These are phyloP conservation scores for Gymnoscopelus microlampas DNA, from an alignment of 2,797 vertebrate genomes.

Conservation along the genomic window DNA sequence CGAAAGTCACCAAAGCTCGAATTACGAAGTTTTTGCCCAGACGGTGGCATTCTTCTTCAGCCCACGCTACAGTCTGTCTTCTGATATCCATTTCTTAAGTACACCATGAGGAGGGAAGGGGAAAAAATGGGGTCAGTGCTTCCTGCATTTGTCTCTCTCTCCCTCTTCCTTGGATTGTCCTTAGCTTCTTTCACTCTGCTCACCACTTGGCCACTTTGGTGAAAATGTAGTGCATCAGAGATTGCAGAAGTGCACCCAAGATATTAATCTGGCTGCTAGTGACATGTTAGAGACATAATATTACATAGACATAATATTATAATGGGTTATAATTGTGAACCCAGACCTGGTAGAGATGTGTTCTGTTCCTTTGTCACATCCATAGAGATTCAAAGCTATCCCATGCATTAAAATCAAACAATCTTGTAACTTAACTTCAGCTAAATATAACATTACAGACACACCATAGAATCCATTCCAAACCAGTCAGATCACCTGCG, in stretches of 20 bases:
- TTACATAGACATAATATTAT: background rate
- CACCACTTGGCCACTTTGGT: slow-evolving; percentile 41
- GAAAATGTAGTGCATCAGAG: slow-evolving; percentile 39
- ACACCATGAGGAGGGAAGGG: slow-evolving; percentile 25
- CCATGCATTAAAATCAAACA: too few relatives aligned
- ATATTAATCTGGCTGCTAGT: slow-evolving; percentile 52
- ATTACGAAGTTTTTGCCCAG: background rate
- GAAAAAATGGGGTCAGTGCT: slow-evolving; percentile 56
- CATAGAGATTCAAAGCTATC: too few relatives aligned
- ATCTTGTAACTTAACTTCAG: too few relatives aligned
- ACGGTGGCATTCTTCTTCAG: slow-evolving; percentile 12
- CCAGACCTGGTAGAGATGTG: too few relatives aligned
- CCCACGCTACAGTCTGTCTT: slow-evolving; percentile 11
- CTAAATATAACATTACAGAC: too few relatives aligned
- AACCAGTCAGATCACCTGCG: slow-evolving; percentile 38
- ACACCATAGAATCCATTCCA: background rate
- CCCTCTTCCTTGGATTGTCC: slow-evolving; percentile 71
- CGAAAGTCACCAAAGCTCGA: background rate
- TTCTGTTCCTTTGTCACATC: too few relatives aligned
- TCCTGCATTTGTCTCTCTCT: slow-evolving; percentile 68
- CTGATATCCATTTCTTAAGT: slow-evolving; percentile 41
- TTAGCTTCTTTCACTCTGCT: slow-evolving; percentile 34
- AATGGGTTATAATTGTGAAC: background rate
- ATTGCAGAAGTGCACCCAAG: slow-evolving; percentile 49
- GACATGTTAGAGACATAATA: background rate